phyloP scores from a whole-genome alignment of 1,140 invertebrate genomes.

The Kradibia gibbosae region DNA sequence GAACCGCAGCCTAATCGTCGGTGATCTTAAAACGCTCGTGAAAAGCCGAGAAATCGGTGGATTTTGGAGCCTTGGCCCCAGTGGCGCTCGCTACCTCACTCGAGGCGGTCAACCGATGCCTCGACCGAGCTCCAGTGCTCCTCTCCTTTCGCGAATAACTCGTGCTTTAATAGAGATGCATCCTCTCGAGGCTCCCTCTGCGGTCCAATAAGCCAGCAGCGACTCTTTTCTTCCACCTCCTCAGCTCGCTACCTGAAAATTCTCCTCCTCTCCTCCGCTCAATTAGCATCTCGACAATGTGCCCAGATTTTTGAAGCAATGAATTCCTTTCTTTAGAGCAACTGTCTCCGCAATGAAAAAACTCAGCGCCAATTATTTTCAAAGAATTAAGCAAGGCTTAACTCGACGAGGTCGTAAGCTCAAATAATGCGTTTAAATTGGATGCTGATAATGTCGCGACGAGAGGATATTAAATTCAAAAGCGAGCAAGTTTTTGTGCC shows the following conservation, averaged over 20 bases:
- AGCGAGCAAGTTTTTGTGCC: neutral
- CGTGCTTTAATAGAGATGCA: too few relatives aligned
- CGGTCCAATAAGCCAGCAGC: too few relatives aligned
- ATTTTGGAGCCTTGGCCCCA: constrained; percentile 3
- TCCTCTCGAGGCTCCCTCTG: too few relatives aligned
- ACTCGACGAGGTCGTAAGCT: neutral
- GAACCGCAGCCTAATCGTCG: constrained; percentile 42
- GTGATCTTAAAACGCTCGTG: constrained; percentile 23
- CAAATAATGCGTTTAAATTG: neutral
- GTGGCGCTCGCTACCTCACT: neutral
- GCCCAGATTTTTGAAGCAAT: neutral
- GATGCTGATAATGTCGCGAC: neutral
- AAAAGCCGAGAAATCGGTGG: constrained; percentile 30
- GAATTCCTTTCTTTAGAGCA: neutral
- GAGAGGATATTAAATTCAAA: neutral
- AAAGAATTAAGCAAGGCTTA: neutral
- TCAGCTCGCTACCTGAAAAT: constrained; percentile 18
- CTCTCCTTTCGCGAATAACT: too few relatives aligned
- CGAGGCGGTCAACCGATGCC: neutral
- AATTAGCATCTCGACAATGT: neutral
- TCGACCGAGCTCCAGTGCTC: neutral
- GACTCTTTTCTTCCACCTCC: constrained; percentile 8
- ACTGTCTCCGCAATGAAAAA: neutral
- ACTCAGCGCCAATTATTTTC: neutral
- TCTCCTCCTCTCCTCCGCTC: neutral